Evolutionary conservation across 2,888 invertebrate species (phyloP).

Genomic region (Oxytorus armatus): DNA sequence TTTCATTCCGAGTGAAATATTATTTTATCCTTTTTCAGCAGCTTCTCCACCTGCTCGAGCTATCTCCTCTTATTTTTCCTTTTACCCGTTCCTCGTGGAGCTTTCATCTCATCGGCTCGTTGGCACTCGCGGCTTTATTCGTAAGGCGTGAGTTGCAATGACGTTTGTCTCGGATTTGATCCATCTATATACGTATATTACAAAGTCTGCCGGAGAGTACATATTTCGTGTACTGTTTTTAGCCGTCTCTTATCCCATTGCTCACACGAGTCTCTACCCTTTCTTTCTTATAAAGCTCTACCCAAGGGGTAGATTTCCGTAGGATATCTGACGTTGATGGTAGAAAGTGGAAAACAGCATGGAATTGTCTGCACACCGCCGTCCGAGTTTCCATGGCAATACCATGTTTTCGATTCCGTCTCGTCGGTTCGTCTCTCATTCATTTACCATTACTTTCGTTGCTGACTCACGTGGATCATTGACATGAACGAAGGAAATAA

Average conservation of each 20-base stretch:
- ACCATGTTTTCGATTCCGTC: background rate
- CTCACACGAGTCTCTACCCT: background rate
- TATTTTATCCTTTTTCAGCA: slow-evolving; percentile 16
- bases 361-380: background rate
- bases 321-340: slow-evolving; percentile 3
- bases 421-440: background rate
- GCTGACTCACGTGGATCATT: background rate
- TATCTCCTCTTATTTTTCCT: slow-evolving; percentile 14
- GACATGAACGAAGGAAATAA: background rate
- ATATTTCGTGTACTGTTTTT: slow-evolving; percentile 9
- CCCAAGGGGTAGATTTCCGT: background rate
- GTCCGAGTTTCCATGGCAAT: background rate
- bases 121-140: slow-evolving; percentile 1
- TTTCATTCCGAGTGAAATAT: background rate
- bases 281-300: background rate
- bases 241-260: slow-evolving; percentile 3
- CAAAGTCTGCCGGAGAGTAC: background rate
- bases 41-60: background rate
- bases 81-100: background rate
- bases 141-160: slow-evolving; percentile 1
- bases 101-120: slow-evolving; percentile 24
- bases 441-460: background rate
- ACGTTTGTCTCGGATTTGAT: slow-evolving; percentile 11
- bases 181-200: background rate
- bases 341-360: slow-evolving; percentile 6